Conservation (phyloP, 2,113 vertebrate species). For the Camelus bactrianus region DNA sequence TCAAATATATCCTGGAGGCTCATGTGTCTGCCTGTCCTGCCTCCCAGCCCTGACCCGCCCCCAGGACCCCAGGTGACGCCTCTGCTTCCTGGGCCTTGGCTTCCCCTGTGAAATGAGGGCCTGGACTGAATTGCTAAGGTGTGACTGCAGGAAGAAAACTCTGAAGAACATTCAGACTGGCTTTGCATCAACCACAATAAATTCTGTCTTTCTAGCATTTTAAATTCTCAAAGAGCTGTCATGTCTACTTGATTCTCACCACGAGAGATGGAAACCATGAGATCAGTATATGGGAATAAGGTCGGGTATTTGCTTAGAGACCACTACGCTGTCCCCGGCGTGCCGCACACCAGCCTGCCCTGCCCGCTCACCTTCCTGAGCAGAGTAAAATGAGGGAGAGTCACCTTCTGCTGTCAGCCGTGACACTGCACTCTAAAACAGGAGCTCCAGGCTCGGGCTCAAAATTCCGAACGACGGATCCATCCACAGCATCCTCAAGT, state of each 20-base stretch:
- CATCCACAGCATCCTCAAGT: constrained; percentile 80
- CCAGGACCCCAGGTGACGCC: not conserved
- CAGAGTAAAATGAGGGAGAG: not conserved
- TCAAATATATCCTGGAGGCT: not conserved
- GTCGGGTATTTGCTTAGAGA: not conserved
- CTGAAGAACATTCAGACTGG: not conserved
- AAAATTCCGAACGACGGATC: constrained; percentile 81
- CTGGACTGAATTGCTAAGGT: not conserved
- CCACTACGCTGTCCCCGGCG: not conserved
- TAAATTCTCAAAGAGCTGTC: not conserved
- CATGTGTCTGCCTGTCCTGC: not conserved
- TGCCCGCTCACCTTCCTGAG: not conserved
- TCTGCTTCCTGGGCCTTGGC: not conserved
- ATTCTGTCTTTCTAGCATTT: not conserved
- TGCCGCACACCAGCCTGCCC: not conserved
- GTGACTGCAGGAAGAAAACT: not conserved
- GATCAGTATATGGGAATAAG: not conserved
- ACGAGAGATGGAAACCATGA: not conserved
- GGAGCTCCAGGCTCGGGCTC: constrained; percentile 80
- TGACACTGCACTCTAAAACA: constrained; percentile 86
- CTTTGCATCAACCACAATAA: not conserved
- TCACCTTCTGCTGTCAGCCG: constrained; percentile 89
- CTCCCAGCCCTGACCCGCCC: not conserved
- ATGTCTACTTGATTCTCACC: not conserved
- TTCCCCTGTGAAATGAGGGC: not conserved